phyloP scores from a whole-genome alignment of 2,113 vertebrate genomes.

The Stomatorhinus ivindoensis region DNA sequence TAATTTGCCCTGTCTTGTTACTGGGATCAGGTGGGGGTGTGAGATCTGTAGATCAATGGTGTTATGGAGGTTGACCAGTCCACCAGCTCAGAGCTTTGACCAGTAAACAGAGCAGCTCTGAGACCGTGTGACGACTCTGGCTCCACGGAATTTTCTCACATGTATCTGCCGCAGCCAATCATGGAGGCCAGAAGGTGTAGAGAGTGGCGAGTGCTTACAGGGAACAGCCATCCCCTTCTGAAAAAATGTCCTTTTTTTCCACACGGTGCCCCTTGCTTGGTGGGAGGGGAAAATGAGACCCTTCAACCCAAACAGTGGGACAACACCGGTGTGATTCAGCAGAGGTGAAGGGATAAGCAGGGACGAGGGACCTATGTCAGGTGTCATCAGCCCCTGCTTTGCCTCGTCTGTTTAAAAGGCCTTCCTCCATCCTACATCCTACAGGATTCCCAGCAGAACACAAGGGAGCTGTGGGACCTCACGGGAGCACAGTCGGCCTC shows the following conservation, averaged over 20 bases:
- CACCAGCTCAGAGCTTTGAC: background rate
- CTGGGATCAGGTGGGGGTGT: background rate
- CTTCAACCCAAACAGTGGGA: background rate
- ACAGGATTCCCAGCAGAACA: background rate
- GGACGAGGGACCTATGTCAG: background rate
- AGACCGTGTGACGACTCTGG: background rate
- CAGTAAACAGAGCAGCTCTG: background rate
- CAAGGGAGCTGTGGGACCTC: background rate
- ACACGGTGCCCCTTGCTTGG: background rate
- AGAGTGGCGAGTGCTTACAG: background rate
- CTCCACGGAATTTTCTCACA: background rate
- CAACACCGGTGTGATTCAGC: background rate
- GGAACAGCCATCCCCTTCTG: background rate
- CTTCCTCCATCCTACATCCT: background rate
- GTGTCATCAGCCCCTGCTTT: background rate
- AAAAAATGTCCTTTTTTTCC: background rate
- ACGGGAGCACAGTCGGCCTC: background rate
- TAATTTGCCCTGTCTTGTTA: constrained; percentile 28
- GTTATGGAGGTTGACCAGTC: background rate
- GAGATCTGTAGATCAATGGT: background rate
- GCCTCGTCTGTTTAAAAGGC: background rate
- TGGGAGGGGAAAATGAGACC: background rate
- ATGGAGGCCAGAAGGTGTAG: background rate
- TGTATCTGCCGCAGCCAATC: background rate
- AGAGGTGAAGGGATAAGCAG: background rate